Percentiles rank a stretch among this genome's conserved stretches.
phyloP scores from a whole-genome alignment of 1,140 invertebrate genomes.

The Megalonaias nervosa region DNA sequence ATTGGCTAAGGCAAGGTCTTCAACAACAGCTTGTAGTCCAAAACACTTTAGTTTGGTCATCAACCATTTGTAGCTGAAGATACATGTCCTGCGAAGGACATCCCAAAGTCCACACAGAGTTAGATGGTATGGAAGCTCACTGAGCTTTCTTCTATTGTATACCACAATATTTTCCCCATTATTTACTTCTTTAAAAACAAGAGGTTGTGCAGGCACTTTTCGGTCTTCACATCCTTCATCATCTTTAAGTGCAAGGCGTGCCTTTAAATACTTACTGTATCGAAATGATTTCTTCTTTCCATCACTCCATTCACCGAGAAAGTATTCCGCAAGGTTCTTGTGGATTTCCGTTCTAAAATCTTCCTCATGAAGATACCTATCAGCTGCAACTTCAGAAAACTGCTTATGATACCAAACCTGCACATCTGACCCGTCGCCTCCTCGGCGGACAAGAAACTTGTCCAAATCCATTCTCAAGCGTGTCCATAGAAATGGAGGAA shows the following conservation, averaged over 20 bases:
- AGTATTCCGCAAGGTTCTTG: conserved; percentile 97
- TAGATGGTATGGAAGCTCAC: conserved; percentile 48
- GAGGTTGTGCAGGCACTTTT: conserved; percentile 93
- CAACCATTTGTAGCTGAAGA: conserved; percentile 56
- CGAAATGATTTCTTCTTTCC: conserved; percentile 94
- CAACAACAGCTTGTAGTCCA: conserved; percentile 45
- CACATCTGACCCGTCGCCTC: conserved; percentile 80
- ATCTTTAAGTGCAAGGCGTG: conserved; percentile 71
- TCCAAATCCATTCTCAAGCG: conserved; percentile 83
- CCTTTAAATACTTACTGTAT: conserved; percentile 87
- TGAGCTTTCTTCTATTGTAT: conserved; percentile 53
- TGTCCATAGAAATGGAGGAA: conserved; percentile 56
- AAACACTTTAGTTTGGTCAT: conserved; percentile 46
- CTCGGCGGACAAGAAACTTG: conserved; percentile 93
- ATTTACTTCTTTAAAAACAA: conserved; percentile 79
- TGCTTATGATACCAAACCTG: conserved; percentile 56
- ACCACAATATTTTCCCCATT: not conserved
- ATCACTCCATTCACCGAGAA: conserved; percentile 89
- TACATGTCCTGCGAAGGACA: conserved; percentile 32
- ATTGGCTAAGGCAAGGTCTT: conserved; percentile 40
- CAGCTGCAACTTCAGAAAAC: conserved; percentile 73
- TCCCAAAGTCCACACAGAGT: conserved; percentile 32
- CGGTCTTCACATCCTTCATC: conserved; percentile 93
- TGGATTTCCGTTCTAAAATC: conserved; percentile 95
- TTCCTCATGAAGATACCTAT: conserved; percentile 95